A percentile compares a stretch with the other conserved stretches of the same genome.
Conservation (phyloP, 64 coral and sea anemone species). For the Stichodactyla helianthus region DNA sequence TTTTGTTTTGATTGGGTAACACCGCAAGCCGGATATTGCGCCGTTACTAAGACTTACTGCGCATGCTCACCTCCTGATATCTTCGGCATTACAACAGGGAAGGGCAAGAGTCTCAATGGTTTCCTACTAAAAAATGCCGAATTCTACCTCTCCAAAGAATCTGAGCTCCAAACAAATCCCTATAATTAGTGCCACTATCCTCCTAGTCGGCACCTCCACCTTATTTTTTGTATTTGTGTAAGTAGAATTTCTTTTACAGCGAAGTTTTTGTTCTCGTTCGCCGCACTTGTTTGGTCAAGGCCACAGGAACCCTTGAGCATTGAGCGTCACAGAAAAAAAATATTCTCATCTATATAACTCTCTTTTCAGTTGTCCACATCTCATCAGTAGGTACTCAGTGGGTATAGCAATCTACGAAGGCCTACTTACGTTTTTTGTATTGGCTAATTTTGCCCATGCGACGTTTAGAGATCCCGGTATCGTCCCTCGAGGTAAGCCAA, state of each 20-base stretch:
- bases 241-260: constrained; percentile 21
- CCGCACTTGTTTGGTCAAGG: not conserved
- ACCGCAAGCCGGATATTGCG: constrained; percentile 50
- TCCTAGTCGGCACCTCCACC: constrained; percentile 84
- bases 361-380: constrained; percentile 82
- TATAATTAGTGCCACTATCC: constrained; percentile 77
- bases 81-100: constrained; percentile 18
- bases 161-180: constrained; percentile 90
- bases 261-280: constrained; percentile 3
- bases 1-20: constrained; percentile 15
- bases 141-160: constrained; percentile 50
- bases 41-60: not conserved
- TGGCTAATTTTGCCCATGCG: constrained; percentile 91
- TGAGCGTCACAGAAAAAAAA: constrained; percentile 12
- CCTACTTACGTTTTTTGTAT: constrained; percentile 75
- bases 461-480: constrained; percentile 89
- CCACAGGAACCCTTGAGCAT: not conserved
- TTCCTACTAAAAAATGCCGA: constrained; percentile 49
- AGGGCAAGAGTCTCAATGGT: constrained; percentile 26
- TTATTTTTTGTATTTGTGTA: constrained; percentile 97
- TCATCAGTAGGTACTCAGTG: constrained; percentile 59
- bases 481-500: constrained; percentile 81
- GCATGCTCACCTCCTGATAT: constrained; percentile 56
- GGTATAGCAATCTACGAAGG: constrained; percentile 78
- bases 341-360: constrained; percentile 3